Percentiles rank a stretch among this genome's conserved stretches.
These are phyloP conservation scores for Piaya cayana DNA, from an alignment of 2,113 vertebrate species.

Conservation along the genomic window DNA sequence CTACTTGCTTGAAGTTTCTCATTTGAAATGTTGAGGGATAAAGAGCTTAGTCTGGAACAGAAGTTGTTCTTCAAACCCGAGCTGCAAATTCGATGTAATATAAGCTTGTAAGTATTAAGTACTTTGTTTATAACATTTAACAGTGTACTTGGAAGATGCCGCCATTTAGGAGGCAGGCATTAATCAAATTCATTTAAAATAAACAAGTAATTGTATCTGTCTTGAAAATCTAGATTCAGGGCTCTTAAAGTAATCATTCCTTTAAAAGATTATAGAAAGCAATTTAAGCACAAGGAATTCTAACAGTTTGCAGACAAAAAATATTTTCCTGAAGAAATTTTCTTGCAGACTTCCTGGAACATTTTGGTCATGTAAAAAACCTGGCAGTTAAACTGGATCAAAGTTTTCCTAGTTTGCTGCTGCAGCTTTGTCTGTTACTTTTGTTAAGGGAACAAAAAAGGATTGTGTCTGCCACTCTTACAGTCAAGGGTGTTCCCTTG, in stretches of 20 bases:
- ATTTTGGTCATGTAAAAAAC: not conserved
- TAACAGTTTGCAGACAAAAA: not conserved
- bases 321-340: not conserved
- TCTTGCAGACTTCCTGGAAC: not conserved
- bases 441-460: not conserved
- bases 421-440: not conserved
- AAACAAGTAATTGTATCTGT: not conserved
- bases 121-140: not conserved
- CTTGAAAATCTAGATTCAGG: not conserved
- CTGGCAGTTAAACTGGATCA: not conserved
- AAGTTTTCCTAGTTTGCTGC: not conserved
- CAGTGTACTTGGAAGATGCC: not conserved
- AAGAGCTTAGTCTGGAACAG: slow-evolving; percentile 37
- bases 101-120: slow-evolving; percentile 33
- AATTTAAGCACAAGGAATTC: not conserved
- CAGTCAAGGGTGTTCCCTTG: not conserved
- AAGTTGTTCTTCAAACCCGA: not conserved
- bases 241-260: not conserved
- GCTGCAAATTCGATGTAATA: slow-evolving; percentile 37
- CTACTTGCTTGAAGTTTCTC: not conserved
- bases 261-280: not conserved
- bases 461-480: not conserved
- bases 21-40: slow-evolving; percentile 39
- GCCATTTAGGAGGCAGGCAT: not conserved
- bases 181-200: not conserved